Percentiles rank a stretch among this genome's conserved stretches.
These are phyloP conservation scores for Syngnathus scovelli DNA, from an alignment of 2,113 vertebrate genomes.

Conservation along the genomic window DNA sequence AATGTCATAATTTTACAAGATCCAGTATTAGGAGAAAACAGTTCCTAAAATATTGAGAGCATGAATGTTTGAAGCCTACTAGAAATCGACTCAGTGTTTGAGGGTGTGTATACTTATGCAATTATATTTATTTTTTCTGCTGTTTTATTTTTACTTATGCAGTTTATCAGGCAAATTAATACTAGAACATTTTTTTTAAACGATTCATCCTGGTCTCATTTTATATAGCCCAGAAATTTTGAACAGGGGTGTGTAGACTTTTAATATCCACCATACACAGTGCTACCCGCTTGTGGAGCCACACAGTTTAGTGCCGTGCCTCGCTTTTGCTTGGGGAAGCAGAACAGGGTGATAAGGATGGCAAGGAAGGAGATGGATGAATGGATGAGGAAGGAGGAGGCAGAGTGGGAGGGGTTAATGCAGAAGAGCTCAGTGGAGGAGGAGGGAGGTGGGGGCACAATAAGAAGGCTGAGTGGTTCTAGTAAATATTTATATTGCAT, in stretches of 20 bases:
- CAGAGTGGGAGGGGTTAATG: conserved; percentile 26
- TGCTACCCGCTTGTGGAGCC: conserved; percentile 46
- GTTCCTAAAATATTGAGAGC: too few species aligned
- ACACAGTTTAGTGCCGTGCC: conserved; percentile 43
- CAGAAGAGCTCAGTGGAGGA: conserved; percentile 36
- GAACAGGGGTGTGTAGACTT: not conserved
- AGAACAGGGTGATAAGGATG: conserved; percentile 55
- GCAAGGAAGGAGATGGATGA: conserved; percentile 30
- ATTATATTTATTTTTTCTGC: not conserved
- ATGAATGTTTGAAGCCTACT: too few species aligned
- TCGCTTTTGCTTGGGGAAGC: conserved; percentile 72
- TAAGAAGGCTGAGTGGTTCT: conserved; percentile 68
- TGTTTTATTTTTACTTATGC: too few species aligned
- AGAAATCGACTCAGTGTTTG: not conserved
- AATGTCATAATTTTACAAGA: too few species aligned
- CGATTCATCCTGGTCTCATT: not conserved
- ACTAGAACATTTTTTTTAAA: too few species aligned
- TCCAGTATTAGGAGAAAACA: too few species aligned
- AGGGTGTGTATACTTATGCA: not conserved
- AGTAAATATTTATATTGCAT: conserved; percentile 82
- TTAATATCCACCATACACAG: not conserved
- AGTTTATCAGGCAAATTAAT: too few species aligned
- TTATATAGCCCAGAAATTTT: not conserved
- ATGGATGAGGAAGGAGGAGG: conserved; percentile 42
- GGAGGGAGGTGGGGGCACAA: conserved; percentile 29